phyloP scores from a whole-genome alignment of 2,797 vertebrate species.

The Rhadinocentrus ornatus region DNA sequence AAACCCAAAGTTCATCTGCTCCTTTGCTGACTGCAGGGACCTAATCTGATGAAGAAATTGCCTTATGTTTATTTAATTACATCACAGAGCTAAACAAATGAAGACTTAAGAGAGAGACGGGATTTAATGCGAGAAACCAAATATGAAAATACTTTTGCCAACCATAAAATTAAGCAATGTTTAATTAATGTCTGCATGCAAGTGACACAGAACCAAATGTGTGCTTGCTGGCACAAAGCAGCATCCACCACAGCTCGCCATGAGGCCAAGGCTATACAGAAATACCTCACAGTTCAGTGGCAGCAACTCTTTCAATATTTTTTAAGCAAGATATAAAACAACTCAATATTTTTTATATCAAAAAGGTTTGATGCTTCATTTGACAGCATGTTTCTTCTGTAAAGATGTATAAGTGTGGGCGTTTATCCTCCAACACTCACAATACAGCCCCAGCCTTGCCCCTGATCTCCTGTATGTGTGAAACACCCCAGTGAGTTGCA shows the following conservation, averaged over 20 bases:
- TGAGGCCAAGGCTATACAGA: not conserved
- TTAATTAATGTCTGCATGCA: not conserved
- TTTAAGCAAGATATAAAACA: not conserved
- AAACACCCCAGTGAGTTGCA: too few relatives aligned
- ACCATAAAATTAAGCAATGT: not conserved
- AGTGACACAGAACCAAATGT: constrained; percentile 5
- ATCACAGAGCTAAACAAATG: not conserved
- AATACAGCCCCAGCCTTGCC: too few relatives aligned
- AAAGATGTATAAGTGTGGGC: too few relatives aligned
- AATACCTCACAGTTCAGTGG: not conserved
- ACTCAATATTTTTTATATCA: not conserved
- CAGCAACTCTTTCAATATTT: not conserved
- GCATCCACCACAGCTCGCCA: not conserved
- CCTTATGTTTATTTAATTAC: constrained; percentile 8
- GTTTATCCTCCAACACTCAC: too few relatives aligned
- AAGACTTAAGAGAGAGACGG: not conserved
- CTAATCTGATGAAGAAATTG: constrained; percentile 9
- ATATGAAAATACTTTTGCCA: not conserved
- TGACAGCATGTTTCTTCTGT: too few relatives aligned
- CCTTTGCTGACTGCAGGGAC: not conserved
- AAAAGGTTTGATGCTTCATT: too few relatives aligned
- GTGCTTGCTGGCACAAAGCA: not conserved
- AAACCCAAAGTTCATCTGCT: constrained; percentile 1
- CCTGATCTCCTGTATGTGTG: too few relatives aligned
- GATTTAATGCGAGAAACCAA: not conserved